Evolutionary conservation across 53 echinoderm and acorn worm species (phyloP), one percentile per base, ranked within the genome.

Genomic region (Patiria pectinifera): DNA sequence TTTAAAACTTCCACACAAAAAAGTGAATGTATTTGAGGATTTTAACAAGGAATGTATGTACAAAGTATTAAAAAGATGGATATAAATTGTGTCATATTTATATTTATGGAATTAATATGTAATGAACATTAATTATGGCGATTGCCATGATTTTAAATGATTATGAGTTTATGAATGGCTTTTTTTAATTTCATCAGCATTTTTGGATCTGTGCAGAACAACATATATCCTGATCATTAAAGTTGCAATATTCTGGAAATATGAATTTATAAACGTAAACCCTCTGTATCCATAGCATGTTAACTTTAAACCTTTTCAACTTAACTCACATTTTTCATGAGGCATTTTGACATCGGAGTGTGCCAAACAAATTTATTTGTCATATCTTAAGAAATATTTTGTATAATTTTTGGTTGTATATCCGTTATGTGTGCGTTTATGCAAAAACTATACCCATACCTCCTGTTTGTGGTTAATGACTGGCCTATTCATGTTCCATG

Each of bases 31-130:
- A 88, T 78, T 88, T 78, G 79, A 77, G 35, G 18, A 78, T 88
- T 88, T 88, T 88, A 88, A 78, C 88, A 22, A 25, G 79, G 79
- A 76, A 88, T 78, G 66, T 88, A 53, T 53, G 88, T 88, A 88
- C 62, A 88, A 88, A 88, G 79, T 88, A 78, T 62, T 78, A 76
- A 78, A 88, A 53, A 53, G 8, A 62, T 59, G 76, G 78, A 88
- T 62, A 88, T 77, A 88, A 88, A 78, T 77, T 88, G 78, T 78
- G 88, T 88, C 59, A 88, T 87, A 87, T 88, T 88, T 88, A 88
- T 88, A 88, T 88, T 88, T 88, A 88, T 78, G 79, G 53, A 76
- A 8, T 88, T 15, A 62, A 74, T 0, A 21, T 24, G 66, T 66
- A n/a, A 74, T 74, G 74, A 66, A 66, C 74, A 2, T 74, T 18